Evolutionary conservation across 2,113 vertebrate species (phyloP), one percentile per base, ranked within the genome.

Genomic region (Phodopus roborovskii): DNA sequence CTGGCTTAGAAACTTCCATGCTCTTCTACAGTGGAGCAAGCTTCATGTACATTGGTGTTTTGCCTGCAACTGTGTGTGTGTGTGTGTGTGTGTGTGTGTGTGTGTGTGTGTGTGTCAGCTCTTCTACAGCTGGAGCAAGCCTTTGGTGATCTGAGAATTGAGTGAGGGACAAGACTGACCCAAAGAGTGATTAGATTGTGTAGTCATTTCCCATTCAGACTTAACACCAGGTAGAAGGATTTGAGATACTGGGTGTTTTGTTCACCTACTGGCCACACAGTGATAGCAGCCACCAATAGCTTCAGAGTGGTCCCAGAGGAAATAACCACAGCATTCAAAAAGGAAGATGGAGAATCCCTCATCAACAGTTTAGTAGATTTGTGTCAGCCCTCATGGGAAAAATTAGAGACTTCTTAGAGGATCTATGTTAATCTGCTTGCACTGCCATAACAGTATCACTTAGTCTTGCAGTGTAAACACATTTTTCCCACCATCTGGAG

Each of bases 221-320:
- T n/a, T 73, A 48, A 15, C 64, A 20, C 79, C 16, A 10, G 42
- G 36, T 15, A 24, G 24, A 45, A 36, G 28, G 28, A n/a, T 26
- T 19, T 28, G 56, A 70, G 74, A 30, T 36, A 7, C 20, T 12
- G 50, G 16, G 19, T 36, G 45, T 66, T 36, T 53, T 50, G 0
- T 39, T 66, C 68, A 48, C 45, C 56, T 26, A 28, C 28, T 42
- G 2, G 62, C 62, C 48, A 2, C 4, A 0, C 17, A 1, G 24
- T 6, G 60, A 33, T 13, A n/a, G 48, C 24, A 17, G 28, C 12
- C 1, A 7, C 20, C 0, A 4, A 11, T 53, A 10, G 24, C 15
- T 50, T 53, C 36, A 13, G 36, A 24, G 45, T 82, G 45, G 74
- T 10, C 2, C 2, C 58, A 11, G 45, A 4, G 16, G n/a, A 88